Base-by-base conservation (phyloP, 1,140 invertebrate genomes). In the Leptestheria dahalacensis region DNA sequence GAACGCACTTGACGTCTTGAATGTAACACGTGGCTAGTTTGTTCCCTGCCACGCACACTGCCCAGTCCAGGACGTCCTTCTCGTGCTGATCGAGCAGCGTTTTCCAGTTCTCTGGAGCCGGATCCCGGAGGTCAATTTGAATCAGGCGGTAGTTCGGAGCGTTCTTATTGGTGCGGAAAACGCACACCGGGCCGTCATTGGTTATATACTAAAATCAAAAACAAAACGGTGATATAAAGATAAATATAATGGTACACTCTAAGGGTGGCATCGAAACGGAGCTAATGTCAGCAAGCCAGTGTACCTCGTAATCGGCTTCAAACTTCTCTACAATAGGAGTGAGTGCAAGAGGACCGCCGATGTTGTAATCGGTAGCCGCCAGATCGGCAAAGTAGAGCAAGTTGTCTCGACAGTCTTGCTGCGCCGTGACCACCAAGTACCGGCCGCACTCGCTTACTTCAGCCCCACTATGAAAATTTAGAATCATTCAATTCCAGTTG, bases 1-100 rank as follows among this genome's bases (percentile, higher is more conserved):
- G 74, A n/a, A n/a, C n/a, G n/a, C n/a, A n/a, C 78, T 96, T 97
- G 3, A 98, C 95, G 81, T 99, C 91, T 70, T 89, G 79, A 48
- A 97, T 82, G 70, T 97, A 98, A 69, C 85, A 85, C 48, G 91
- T 71, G 33, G 97, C 78, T n/a, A 99, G 72, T 72, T 92, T 91
- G 71, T 96, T 81, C 51, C 80, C 72, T 71, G 90, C 80, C 1
- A 94, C 88, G 65, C 86, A 83, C 4, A 76, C 74, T 0, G 82
- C 87, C 85, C 88, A 93, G 68, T 95, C 86, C 23, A 99, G 70
- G 1, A 97, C 92, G 74, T 95, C 83, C 53, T 81, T 82, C 18
- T 80, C 71, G 72, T 98, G 81, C 75, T 97, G 91, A 15, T 82
- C 73, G 58, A 99, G 77, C 2, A 98, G 73, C 6, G 82, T 85